Evolutionary conservation across 1,140 invertebrate species (phyloP), one percentile per base, ranked within the genome.

Genomic region (Hylaeus anthracinus): DNA sequence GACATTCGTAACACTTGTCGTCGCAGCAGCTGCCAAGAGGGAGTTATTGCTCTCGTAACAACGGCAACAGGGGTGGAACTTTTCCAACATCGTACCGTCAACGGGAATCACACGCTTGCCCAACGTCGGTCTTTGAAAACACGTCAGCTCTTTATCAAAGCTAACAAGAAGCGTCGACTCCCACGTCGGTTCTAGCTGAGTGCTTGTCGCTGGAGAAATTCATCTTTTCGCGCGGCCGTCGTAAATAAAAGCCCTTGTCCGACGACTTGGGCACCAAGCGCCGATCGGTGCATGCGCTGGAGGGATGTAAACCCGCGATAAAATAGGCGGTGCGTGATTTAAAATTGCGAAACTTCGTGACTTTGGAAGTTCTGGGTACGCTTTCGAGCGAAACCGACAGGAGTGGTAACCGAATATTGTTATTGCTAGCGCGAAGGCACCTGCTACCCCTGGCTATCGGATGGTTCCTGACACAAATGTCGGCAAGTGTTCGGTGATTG

Each of bases 1-100:
- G 73, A 86, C 81, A 86, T 87, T 87, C 73, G 81, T 87, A 86
- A 87, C 85, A 87, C 84, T 87, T 86, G 85, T 86, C 85, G 85
- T 77, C 61, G 81, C 73, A 43, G 67, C 85, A 87, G 85, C 81
- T 87, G 85, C 76, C 72, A 72, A 79, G 26, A 81, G 81, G 76
- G 78, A 87, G 85, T 84, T 86, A 87, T 87, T 87, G 82, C 76
- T 84, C 70, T 74, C 66, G 53, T 84, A 85, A 86, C 78, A 87
- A 84, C 71, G 82, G 61, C 70, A 72, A 86, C 64, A 64, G 67
- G 77, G 72, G 56, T 77, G 61, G 86, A 81, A 75, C 58, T 61
- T 82, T 86, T 83, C 66, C 73, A 72, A 75, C 71, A 56, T 41
- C 56, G 58, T 55, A 66, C 71, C 74, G 70, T 66, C 74, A 79